A percentile compares a stretch with the other conserved stretches of the same genome.
Conservation (phyloP, 2,797 vertebrate species). For the Epinephelus malabaricus region DNA sequence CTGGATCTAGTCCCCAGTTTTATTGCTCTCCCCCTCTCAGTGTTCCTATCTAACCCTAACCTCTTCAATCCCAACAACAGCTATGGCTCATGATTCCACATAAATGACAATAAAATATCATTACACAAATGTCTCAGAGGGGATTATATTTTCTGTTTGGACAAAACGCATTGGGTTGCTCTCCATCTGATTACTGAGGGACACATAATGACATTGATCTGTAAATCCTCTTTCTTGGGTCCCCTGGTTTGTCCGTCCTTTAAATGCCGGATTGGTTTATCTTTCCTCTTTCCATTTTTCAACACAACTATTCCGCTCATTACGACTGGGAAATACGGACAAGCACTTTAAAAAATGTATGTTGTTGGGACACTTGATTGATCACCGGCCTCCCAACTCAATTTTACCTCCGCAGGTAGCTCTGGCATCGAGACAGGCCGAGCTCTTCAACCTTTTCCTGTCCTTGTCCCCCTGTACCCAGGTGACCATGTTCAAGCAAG, state of each 20-base stretch:
- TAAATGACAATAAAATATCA: constrained; percentile 80
- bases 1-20: constrained; percentile 70
- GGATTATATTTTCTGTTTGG: constrained; percentile 69
- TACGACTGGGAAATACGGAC: constrained; percentile 93
- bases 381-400: constrained; percentile 94
- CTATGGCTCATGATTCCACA: constrained; percentile 76
- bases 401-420: constrained; percentile 97
- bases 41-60: constrained; percentile 51
- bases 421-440: constrained; percentile 90
- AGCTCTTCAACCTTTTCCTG: constrained; percentile 98
- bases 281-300: constrained; percentile 88
- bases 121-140: constrained; percentile 67
- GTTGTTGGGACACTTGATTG: constrained; percentile 98
- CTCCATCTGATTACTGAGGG: constrained; percentile 77
- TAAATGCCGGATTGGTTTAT: constrained; percentile 87
- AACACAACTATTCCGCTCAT: constrained; percentile 91
- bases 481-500: constrained; percentile 99
- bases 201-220: constrained; percentile 79
- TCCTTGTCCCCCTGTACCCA: constrained; percentile 98
- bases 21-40: constrained; percentile 62
- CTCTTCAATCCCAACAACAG: constrained; percentile 64
- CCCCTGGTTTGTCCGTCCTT: constrained; percentile 76
- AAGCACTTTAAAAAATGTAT: constrained; percentile 99
- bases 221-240: constrained; percentile 67
- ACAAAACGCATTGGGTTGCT: constrained; percentile 58